Evolutionary conservation across 2,888 invertebrate species (phyloP).

Genomic region (Scotopteryx bipunctaria): DNA sequence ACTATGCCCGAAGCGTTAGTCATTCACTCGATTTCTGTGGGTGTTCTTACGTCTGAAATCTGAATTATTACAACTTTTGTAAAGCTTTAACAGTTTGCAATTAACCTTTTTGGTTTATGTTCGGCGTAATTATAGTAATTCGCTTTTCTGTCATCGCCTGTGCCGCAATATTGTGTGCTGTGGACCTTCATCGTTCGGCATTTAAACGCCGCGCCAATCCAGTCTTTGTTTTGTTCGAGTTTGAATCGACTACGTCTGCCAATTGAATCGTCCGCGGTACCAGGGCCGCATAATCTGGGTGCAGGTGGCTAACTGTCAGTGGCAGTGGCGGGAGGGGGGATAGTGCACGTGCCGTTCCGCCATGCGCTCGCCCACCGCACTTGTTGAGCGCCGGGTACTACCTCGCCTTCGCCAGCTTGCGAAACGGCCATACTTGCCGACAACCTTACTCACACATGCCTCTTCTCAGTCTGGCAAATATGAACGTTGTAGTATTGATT

Average conservation of each 20-base stretch:
- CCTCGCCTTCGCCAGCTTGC: conserved; percentile 44
- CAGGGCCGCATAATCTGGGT: conserved; percentile 59
- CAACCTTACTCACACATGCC: conserved; percentile 44
- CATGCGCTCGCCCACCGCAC: conserved; percentile 73
- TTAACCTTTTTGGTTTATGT: background rate
- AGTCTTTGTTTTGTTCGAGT: conserved; percentile 48
- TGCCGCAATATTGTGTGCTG: background rate
- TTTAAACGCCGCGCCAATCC: conserved; percentile 5
- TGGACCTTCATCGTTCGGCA: conserved; percentile 12
- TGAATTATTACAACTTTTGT: conserved; percentile 9
- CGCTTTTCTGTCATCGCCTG: background rate
- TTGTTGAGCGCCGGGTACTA: conserved; percentile 67
- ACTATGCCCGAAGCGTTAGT: conserved; percentile 37
- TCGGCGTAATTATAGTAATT: background rate
- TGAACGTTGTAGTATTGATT: conserved; percentile 50
- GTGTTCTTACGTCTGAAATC: conserved; percentile 13
- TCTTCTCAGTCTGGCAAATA: conserved; percentile 52
- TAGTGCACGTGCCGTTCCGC: conserved; percentile 77
- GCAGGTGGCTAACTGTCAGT: conserved; percentile 57
- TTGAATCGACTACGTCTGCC: conserved; percentile 75
- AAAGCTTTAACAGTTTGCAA: conserved; percentile 11
- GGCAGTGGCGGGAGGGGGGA: conserved; percentile 44
- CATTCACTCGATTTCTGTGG: conserved; percentile 20
- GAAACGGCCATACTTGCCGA: conserved; percentile 34
- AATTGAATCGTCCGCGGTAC: conserved; percentile 70